Conservation (phyloP, 2,888 invertebrate genomes). For the Zootermopsis nevadensis region DNA sequence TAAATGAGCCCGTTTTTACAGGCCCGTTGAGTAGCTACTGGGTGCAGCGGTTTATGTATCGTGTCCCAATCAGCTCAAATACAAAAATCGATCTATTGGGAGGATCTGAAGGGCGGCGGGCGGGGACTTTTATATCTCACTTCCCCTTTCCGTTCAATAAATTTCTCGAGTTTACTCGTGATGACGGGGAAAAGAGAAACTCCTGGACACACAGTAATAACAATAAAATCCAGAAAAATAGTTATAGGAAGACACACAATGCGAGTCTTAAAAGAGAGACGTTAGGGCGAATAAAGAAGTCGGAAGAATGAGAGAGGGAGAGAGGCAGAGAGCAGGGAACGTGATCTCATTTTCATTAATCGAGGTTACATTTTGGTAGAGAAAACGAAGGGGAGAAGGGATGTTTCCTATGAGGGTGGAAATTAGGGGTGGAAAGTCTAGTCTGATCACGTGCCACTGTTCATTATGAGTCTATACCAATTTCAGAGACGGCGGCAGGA, state of each 20-base stretch:
- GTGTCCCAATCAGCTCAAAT: neutral
- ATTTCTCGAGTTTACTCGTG: neutral
- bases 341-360: conserved; percentile 17
- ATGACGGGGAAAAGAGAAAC: neutral
- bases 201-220: neutral
- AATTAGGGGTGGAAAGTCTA: conserved; percentile 12
- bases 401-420: neutral
- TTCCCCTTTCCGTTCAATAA: neutral
- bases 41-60: neutral
- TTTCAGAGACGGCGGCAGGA: conserved; percentile 3
- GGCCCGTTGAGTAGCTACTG: neutral
- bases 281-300: neutral
- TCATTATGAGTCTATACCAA: conserved; percentile 37
- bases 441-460: conserved; percentile 37
- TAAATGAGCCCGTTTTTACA: neutral
- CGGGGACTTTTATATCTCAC: neutral
- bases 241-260: neutral
- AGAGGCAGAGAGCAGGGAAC: neutral
- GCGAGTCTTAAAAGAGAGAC: neutral
- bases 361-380: conserved; percentile 17
- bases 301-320: neutral
- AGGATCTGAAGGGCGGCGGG: neutral
- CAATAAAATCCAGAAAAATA: neutral
- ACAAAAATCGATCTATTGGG: neutral
- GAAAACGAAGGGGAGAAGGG: neutral